These are phyloP conservation scores for Parotia lawesii DNA, from an alignment of 2,113 vertebrate species.

Conservation along the genomic window DNA sequence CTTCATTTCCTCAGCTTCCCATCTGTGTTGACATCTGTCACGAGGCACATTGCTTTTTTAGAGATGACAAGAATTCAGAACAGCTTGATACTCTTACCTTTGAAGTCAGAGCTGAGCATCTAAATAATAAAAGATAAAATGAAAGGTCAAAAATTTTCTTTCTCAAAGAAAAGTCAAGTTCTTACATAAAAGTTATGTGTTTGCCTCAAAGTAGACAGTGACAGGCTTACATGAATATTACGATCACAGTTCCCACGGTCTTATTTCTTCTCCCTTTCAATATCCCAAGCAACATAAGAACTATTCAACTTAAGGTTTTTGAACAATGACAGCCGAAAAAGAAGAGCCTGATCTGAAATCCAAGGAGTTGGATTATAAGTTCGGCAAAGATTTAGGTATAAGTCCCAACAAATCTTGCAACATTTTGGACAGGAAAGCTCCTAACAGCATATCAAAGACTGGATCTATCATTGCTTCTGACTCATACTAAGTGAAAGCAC, in stretches of 20 bases:
- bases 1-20: background rate
- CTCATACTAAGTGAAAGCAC: background rate
- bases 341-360: background rate
- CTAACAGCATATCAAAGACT: background rate
- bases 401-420: background rate
- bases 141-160: background rate
- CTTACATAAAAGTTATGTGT: background rate
- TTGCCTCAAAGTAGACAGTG: background rate
- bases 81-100: background rate
- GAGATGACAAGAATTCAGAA: background rate
- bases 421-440: background rate
- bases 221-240: background rate
- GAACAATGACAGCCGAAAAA: background rate
- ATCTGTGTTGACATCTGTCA: background rate
- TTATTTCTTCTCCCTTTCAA: background rate
- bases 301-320: background rate
- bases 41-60: fast-evolving
- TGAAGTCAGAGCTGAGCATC: background rate
- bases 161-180: background rate
- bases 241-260: fast-evolving
- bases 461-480: background rate
- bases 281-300: background rate
- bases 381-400: background rate
- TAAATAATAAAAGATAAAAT: background rate
- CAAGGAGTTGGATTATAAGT: background rate